Evolutionary conservation across 2,797 vertebrate species (phyloP), one percentile per base, ranked within the genome.

Genomic region (Eurystomus glaucurus): DNA sequence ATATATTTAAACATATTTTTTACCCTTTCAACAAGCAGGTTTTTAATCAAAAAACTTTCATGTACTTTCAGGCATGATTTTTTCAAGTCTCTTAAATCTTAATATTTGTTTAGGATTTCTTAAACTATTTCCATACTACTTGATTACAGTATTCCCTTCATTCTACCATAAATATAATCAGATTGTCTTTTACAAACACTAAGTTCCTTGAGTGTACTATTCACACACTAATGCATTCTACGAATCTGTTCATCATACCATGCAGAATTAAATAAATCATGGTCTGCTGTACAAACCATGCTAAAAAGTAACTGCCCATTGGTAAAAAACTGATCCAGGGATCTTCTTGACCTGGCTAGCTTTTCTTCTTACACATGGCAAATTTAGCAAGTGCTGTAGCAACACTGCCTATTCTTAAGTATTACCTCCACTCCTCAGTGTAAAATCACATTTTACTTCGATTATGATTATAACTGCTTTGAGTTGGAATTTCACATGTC

Each of bases 221-320:
- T 90, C 79, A 90, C 5, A n/a, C 58, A 65, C 16, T 79, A 89
- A 54, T 52, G 54, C 62, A 91, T 25, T 89, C 46, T 33, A 71
- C 22, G 6, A 58, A 50, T 68, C 58, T 64, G 39, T 57, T 84
- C 62, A 91, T 85, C 25, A 62, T 77, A 87, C 58, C 51, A 39
- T 20, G 29, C 3, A 72, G n/a, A 91, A 85, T 70, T 87, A 87
- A 96, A 79, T 79, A 94, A 75, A 85, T 74, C 51, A 79, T 3
- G 2, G 46, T 85, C 55, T 87, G 60, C 71, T 58, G 46, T 72
- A 89, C 25, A 71, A 78, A 64, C 23, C 19, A 64, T 71, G 14
- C 21, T 77, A 66, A 68, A 74, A 92, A 86, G 39, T 71, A 84
- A 64, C 25, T 60, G 51, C 3, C 9, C 29, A 86, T 71, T 45